These are phyloP conservation scores for Rhopalosiphum padi DNA, from an alignment of 1,140 invertebrate genomes.

Conservation along the genomic window DNA sequence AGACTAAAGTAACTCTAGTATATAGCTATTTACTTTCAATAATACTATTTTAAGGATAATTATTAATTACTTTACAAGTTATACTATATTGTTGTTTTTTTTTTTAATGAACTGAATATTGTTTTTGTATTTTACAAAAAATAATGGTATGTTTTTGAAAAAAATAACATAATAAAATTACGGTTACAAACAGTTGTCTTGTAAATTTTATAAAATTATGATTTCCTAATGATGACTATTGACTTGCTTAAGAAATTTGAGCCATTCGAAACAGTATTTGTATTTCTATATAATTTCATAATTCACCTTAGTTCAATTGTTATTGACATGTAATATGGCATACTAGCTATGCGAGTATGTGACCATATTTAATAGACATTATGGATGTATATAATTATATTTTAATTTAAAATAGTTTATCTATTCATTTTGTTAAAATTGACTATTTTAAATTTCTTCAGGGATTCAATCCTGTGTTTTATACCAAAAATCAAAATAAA, in stretches of 20 bases:
- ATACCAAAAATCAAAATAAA: too few relatives aligned
- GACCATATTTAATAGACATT: neutral
- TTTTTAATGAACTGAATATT: neutral
- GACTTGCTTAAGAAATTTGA: neutral
- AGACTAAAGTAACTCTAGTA: neutral
- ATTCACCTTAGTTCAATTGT: neutral
- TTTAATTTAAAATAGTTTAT: neutral
- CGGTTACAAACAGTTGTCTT: neutral
- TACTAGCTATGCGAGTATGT: neutral
- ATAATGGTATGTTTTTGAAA: neutral
- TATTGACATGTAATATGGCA: too few relatives aligned
- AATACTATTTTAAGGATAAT: neutral
- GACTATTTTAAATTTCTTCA: too few relatives aligned
- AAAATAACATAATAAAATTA: neutral
- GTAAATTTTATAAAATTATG: neutral
- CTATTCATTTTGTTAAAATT: neutral
- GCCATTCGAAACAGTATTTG: neutral
- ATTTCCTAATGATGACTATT: neutral
- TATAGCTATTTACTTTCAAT: neutral
- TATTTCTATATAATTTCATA: neutral
- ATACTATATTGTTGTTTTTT: neutral
- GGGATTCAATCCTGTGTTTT: too few relatives aligned
- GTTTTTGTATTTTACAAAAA: neutral
- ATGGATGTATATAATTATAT: neutral
- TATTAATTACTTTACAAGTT: neutral